Evolutionary conservation across 2,888 invertebrate species (phyloP).

Genomic region (Maniola hyperantus): DNA sequence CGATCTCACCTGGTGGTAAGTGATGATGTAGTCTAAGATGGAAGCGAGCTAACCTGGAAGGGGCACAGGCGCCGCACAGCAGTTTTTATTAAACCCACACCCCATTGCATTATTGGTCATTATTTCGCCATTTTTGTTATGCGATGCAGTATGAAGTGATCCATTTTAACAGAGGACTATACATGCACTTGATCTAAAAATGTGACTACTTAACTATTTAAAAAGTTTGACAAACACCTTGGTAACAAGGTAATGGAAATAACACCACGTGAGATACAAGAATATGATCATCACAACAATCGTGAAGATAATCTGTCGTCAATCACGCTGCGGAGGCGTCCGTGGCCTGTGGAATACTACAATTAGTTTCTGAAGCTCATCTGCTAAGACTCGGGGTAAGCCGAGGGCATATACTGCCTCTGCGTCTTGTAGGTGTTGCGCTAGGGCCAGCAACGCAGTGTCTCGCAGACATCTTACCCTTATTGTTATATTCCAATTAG

Average conservation of each 20-base stretch:
- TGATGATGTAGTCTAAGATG: too few relatives aligned
- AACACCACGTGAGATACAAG: constrained; percentile 37
- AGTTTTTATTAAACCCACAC: too few relatives aligned
- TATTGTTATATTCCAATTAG: constrained; percentile 78
- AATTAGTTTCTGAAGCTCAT: constrained; percentile 58
- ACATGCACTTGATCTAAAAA: too few relatives aligned
- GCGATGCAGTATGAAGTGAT: too few relatives aligned
- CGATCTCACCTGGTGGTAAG: too few relatives aligned
- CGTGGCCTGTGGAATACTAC: constrained; percentile 36
- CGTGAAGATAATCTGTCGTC: constrained; percentile 39
- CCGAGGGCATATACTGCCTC: constrained; percentile 60
- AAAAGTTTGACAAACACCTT: constrained; percentile 37
- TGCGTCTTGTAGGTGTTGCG: constrained; percentile 56
- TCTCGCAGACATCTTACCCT: constrained; percentile 76
- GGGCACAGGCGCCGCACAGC: too few relatives aligned
- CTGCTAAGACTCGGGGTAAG: constrained; percentile 66
- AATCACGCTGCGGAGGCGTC: constrained; percentile 34
- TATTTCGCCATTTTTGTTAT: too few relatives aligned
- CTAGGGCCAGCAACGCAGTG: constrained; percentile 70
- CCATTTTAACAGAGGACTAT: too few relatives aligned
- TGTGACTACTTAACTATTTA: constrained; percentile 23
- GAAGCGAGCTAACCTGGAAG: too few relatives aligned
- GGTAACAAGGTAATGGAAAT: constrained; percentile 37
- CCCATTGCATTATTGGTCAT: too few relatives aligned
- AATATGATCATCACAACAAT: constrained; percentile 37